phyloP scores from a whole-genome alignment of 92 coral and sea anemone genomes.

The Palythoa heliodiscus region DNA sequence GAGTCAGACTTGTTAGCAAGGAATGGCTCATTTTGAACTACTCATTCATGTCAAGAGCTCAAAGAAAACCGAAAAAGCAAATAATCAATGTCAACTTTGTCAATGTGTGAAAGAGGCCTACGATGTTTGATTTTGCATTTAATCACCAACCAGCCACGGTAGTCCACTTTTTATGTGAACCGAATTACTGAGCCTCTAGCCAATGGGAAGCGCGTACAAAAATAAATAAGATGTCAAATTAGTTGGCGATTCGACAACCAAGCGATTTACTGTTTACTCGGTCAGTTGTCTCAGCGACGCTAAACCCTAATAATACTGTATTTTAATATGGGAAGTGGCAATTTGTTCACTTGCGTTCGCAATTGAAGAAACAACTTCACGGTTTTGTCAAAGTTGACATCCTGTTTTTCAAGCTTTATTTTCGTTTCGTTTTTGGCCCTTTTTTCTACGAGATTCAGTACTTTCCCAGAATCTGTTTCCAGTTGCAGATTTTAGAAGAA shows the following conservation, averaged over 20 bases:
- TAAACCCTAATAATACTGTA: background rate
- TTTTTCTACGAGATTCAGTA: background rate
- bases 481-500: background rate
- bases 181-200: slow-evolving; percentile 73
- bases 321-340: slow-evolving; percentile 13
- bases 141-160: slow-evolving; percentile 80
- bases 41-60: slow-evolving; percentile 77
- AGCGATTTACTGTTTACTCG: slow-evolving; percentile 14
- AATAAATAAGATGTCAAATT: slow-evolving; percentile 70
- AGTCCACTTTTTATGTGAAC: slow-evolving; percentile 75
- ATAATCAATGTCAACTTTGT: slow-evolving; percentile 84
- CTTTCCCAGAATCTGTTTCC: background rate
- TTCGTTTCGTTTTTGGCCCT: background rate
- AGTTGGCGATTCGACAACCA: slow-evolving; percentile 24
- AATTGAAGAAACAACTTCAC: background rate
- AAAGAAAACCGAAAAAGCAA: slow-evolving; percentile 93
- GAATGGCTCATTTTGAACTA: slow-evolving; percentile 44
- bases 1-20: slow-evolving; percentile 48
- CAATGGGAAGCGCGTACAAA: slow-evolving; percentile 55
- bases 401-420: background rate
- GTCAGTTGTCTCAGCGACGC: slow-evolving; percentile 12
- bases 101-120: slow-evolving; percentile 83
- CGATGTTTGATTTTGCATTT: slow-evolving; percentile 85
- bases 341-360: background rate
- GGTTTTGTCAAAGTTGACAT: background rate